These are phyloP conservation scores for Heteropelma amictum DNA, from an alignment of 2,888 invertebrate species.

Conservation along the genomic window DNA sequence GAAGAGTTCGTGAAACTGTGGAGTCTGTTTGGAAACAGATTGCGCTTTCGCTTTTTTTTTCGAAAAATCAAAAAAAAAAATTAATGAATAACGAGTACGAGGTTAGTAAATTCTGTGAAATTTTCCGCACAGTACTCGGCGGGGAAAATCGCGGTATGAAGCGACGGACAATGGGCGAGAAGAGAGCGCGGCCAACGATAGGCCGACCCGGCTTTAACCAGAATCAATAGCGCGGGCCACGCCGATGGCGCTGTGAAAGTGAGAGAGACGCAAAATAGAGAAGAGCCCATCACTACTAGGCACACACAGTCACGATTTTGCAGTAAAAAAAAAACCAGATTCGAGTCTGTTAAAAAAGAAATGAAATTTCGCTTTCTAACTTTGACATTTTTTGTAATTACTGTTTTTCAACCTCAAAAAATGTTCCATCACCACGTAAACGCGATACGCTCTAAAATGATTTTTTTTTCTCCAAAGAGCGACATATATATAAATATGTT, in stretches of 20 bases:
- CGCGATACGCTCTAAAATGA: background rate
- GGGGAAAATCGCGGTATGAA: constrained; percentile 58
- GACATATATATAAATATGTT: constrained; percentile 15
- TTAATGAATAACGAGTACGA: background rate
- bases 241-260: constrained; percentile 62
- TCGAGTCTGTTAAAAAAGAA: background rate
- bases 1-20: background rate
- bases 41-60: background rate
- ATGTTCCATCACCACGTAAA: constrained; percentile 1
- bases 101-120: constrained; percentile 30
- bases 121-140: constrained; percentile 47
- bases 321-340: background rate
- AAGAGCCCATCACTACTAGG: constrained; percentile 28
- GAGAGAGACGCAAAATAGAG: constrained; percentile 48
- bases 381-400: background rate
- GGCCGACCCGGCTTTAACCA: constrained; percentile 67
- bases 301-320: constrained; percentile 43
- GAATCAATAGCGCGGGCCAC: constrained; percentile 75
- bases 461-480: no score
- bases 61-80: background rate
- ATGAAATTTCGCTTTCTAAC: background rate
- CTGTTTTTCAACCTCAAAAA: no score
- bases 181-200: constrained; percentile 50
- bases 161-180: constrained; percentile 63
- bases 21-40: background rate